Conservation (phyloP, 2,797 vertebrate species). For the Lepidocolaptes lacrymiger region DNA sequence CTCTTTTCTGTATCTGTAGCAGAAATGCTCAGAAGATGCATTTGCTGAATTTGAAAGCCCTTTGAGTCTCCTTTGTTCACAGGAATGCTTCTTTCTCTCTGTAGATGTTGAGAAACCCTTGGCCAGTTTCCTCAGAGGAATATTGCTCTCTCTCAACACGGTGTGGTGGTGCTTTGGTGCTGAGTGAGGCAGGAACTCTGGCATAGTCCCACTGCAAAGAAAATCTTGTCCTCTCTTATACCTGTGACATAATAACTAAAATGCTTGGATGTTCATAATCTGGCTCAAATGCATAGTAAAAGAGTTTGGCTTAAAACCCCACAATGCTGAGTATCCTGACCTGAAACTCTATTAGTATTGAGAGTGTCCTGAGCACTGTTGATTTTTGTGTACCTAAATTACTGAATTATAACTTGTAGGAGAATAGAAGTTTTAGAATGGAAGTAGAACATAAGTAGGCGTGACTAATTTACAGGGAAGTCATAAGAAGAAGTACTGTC, state of each 20-base stretch:
- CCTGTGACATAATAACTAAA: accelerated
- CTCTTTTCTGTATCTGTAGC: background rate
- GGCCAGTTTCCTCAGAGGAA: background rate
- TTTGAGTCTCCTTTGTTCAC: background rate
- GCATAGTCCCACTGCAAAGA: background rate
- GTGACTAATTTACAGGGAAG: background rate
- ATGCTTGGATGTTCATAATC: background rate
- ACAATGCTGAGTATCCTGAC: background rate
- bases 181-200: background rate
- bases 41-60: background rate
- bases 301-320: background rate
- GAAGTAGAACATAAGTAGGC: background rate
- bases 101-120: background rate
- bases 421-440: background rate
- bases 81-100: background rate
- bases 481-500: background rate
- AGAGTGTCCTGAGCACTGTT: background rate
- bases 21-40: background rate
- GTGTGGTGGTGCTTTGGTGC: background rate
- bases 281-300: background rate
- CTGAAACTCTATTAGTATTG: background rate
- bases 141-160: background rate
- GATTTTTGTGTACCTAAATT: background rate
- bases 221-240: background rate
- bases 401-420: background rate